Percentiles rank a stretch among this genome's conserved stretches.
phyloP scores from a whole-genome alignment of 1,140 invertebrate species.

The Lucilia sericata region DNA sequence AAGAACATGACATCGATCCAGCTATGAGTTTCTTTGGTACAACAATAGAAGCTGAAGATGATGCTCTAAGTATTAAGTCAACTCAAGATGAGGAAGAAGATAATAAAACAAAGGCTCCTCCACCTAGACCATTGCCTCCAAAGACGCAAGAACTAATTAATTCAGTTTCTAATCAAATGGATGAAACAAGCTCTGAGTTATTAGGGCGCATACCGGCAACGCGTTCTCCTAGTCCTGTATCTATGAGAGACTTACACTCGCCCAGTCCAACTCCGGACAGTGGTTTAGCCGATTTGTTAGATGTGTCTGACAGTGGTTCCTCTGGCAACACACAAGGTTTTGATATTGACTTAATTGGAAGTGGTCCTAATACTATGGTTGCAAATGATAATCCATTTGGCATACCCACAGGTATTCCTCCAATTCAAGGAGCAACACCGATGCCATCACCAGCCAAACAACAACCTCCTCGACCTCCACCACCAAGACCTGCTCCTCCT shows the following conservation, averaged over 20 bases:
- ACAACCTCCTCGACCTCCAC: conserved; percentile 63
- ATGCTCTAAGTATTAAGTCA: conserved; percentile 60
- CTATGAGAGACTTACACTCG: conserved; percentile 82
- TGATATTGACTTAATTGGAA: conserved; percentile 56
- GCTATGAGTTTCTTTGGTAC: conserved; percentile 63
- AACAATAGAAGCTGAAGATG: conserved; percentile 63
- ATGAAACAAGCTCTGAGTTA: conserved; percentile 86
- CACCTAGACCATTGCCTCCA: conserved; percentile 73
- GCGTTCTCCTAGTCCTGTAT: conserved; percentile 83
- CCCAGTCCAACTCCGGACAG: conserved; percentile 85
- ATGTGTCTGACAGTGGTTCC: conserved; percentile 68
- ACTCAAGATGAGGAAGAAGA: conserved; percentile 61
- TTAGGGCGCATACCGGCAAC: conserved; percentile 85
- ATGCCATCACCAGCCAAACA: conserved; percentile 55
- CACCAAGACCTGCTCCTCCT: conserved; percentile 68
- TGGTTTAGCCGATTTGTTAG: conserved; percentile 74
- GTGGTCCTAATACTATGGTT: conserved; percentile 45
- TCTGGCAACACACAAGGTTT: conserved; percentile 57
- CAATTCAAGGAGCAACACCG: conserved; percentile 56
- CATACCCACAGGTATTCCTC: conserved; percentile 60
- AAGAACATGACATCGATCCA: conserved; percentile 54
- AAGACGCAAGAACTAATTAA: conserved; percentile 86
- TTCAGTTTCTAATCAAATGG: conserved; percentile 88
- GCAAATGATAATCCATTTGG: conserved; percentile 63
- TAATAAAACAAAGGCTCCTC: conserved; percentile 67